A percentile compares a stretch with the other conserved stretches of the same genome.
phyloP scores from a whole-genome alignment of 1,140 invertebrate species.

The Drosophila saltans region DNA sequence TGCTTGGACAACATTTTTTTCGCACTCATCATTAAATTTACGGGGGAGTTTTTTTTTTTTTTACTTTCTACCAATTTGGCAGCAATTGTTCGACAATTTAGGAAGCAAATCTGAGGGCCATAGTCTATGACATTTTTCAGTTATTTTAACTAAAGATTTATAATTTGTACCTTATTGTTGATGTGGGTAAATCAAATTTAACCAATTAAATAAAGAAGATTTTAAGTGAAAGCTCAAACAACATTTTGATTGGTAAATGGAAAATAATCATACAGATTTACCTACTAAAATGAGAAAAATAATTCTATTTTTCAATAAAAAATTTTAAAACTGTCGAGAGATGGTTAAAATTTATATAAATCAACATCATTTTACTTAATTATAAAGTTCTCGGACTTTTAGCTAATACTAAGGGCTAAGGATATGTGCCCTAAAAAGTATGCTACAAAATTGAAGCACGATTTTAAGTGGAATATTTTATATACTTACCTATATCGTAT shows the following conservation, averaged over 20 bases:
- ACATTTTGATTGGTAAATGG: constrained; percentile 23
- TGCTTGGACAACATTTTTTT: constrained; percentile 15
- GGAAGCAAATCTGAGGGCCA: constrained; percentile 16
- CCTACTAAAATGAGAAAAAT: neutral
- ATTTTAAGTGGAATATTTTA: too few relatives aligned
- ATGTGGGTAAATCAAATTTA: neutral
- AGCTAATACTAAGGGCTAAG: too few relatives aligned
- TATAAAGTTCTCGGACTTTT: too few relatives aligned
- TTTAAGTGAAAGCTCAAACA: constrained; percentile 52
- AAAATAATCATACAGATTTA: neutral
- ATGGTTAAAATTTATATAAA: too few relatives aligned
- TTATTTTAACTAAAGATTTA: constrained; percentile 77
- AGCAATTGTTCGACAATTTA: constrained; percentile 69
- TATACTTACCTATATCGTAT: too few relatives aligned
- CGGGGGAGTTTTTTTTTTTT: constrained; percentile 48
- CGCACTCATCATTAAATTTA: constrained; percentile 52
- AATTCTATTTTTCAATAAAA: neutral
- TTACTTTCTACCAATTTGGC: constrained; percentile 79
- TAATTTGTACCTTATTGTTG: constrained; percentile 66
- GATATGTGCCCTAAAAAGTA: too few relatives aligned
- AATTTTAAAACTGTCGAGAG: too few relatives aligned
- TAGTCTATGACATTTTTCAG: constrained; percentile 27
- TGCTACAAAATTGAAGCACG: too few relatives aligned
- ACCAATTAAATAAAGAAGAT: neutral
- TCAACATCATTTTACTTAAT: too few relatives aligned